Evolutionary conservation across 2,797 vertebrate species (phyloP).

Genomic region (Sphenopsis melanotis): DNA sequence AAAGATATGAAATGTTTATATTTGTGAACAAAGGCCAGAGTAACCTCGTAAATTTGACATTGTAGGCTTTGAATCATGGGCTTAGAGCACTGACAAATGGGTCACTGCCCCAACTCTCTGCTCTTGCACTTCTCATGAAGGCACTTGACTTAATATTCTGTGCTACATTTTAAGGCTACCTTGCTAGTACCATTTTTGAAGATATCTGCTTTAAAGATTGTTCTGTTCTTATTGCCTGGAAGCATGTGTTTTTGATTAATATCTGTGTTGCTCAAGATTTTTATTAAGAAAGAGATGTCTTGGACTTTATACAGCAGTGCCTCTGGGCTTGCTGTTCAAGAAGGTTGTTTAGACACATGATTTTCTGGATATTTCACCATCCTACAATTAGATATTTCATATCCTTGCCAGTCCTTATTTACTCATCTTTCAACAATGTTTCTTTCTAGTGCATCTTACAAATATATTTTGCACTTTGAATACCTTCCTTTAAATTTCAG

Average conservation of each 20-base stretch:
- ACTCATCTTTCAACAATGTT: neutral
- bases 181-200: neutral
- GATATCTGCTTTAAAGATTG: neutral
- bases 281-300: neutral
- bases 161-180: neutral
- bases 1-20: slow-evolving; percentile 25
- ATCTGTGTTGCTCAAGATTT: neutral
- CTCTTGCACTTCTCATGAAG: neutral
- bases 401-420: neutral
- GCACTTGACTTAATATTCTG: neutral
- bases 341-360: neutral
- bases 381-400: neutral
- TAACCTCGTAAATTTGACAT: neutral
- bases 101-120: neutral
- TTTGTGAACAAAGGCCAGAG: slow-evolving; percentile 9
- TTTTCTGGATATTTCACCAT: neutral
- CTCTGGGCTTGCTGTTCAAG: neutral
- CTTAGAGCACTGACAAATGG: neutral
- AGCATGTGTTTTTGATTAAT: neutral
- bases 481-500: neutral
- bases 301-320: neutral
- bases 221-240: neutral
- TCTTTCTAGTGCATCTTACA: neutral
- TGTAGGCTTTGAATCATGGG: neutral
- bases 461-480: neutral